These are phyloP conservation scores for Herpailurus yagouaroundi DNA, from an alignment of 2,113 vertebrate species.

Conservation along the genomic window DNA sequence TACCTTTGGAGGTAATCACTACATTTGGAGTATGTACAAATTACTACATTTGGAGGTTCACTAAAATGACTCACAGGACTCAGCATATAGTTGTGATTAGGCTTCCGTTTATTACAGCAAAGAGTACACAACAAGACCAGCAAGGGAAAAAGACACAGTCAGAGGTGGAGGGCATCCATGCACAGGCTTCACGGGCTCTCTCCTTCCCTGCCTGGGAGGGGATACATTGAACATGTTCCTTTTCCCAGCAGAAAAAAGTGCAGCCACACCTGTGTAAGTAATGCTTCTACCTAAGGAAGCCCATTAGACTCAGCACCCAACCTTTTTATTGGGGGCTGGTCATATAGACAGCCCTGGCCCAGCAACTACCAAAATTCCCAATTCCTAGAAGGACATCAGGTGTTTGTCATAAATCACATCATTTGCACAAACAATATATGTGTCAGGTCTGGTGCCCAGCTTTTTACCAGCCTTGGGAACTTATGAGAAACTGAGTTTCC, in stretches of 20 bases:
- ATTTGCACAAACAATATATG: background rate
- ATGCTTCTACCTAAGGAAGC: background rate
- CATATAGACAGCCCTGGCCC: background rate
- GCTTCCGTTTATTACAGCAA: slow-evolving; percentile 21
- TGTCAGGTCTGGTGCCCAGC: background rate
- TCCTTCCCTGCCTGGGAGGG: background rate
- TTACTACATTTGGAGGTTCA: background rate
- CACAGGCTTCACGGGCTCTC: background rate
- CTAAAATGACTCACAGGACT: slow-evolving; percentile 13
- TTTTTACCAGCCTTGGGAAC: background rate
- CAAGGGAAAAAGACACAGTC: background rate
- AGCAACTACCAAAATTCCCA: background rate
- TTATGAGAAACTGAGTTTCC: background rate
- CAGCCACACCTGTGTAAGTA: background rate
- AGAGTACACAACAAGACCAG: background rate
- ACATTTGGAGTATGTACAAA: background rate
- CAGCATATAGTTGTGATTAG: background rate
- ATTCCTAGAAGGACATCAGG: background rate
- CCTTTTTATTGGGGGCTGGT: background rate
- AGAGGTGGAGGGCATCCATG: background rate
- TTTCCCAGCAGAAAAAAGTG: background rate
- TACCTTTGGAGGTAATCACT: background rate
- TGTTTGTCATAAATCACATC: background rate
- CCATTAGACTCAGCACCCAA: background rate
- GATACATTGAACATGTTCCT: background rate